phyloP scores from a whole-genome alignment of 1,140 invertebrate species.

The Drosophila santomea region DNA sequence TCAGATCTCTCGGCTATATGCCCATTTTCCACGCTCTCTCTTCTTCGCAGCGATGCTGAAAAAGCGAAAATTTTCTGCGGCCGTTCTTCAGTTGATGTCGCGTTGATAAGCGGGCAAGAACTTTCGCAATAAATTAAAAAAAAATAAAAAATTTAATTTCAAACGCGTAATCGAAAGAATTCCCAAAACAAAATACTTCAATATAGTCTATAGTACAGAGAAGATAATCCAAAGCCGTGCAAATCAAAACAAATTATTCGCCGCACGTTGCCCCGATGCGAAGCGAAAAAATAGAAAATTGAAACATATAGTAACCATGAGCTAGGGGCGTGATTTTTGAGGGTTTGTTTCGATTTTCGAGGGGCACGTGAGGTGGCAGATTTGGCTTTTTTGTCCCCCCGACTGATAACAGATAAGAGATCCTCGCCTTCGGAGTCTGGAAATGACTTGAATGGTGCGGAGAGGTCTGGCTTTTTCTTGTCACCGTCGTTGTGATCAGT shows the following conservation, averaged over 20 bases:
- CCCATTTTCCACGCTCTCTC: slow-evolving; percentile 13
- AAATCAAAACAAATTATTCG: slow-evolving; percentile 55
- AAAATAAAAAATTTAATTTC: slow-evolving; percentile 10
- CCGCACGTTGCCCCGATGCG: slow-evolving; percentile 41
- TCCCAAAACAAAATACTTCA: slow-evolving; percentile 20
- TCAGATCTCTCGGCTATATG: slow-evolving; percentile 20
- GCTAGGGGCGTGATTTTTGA: slow-evolving; percentile 40
- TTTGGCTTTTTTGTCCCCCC: slow-evolving; percentile 22
- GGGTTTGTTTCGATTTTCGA: slow-evolving; percentile 31
- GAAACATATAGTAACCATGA: slow-evolving; percentile 42
- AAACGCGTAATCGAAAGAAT: slow-evolving; percentile 39
- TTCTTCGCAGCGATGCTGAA: slow-evolving; percentile 43
- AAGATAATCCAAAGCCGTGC: slow-evolving; percentile 22
- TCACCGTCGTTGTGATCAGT: slow-evolving; percentile 10
- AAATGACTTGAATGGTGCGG: slow-evolving; percentile 42
- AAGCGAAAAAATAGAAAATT: not conserved
- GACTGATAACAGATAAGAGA: slow-evolving; percentile 9
- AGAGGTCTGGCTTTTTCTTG: slow-evolving; percentile 28
- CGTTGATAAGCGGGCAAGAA: slow-evolving; percentile 63
- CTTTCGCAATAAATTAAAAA: slow-evolving; percentile 17
- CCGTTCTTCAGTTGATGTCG: slow-evolving; percentile 69
- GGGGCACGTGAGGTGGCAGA: slow-evolving; percentile 54
- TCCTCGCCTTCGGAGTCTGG: slow-evolving; percentile 39
- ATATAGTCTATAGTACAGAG: slow-evolving; percentile 11
- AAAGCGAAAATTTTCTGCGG: slow-evolving; percentile 46